Conservation (phyloP, 1,140 invertebrate genomes). For the Drosophila littoralis region DNA sequence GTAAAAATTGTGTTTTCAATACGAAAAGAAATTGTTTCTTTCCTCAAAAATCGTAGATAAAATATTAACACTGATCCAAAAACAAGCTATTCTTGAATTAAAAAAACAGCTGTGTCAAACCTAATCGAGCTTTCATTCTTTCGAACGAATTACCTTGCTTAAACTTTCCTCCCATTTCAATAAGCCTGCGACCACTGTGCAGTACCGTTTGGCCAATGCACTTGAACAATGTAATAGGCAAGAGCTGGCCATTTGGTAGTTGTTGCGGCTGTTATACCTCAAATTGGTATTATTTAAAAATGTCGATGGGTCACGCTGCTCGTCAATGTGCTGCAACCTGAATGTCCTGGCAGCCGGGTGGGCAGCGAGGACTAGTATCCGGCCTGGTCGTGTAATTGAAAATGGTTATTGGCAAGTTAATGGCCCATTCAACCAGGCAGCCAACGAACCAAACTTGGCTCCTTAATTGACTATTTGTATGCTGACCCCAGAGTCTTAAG, state of each 20-base stretch:
- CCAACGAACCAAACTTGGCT: conserved; percentile 33
- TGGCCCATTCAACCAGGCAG: conserved; percentile 48
- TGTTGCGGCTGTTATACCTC: conserved; percentile 48
- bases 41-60: too few relatives aligned
- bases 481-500: conserved; percentile 25
- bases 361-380: not conserved
- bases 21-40: too few relatives aligned
- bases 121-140: not conserved
- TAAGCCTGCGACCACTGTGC: conserved; percentile 8
- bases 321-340: conserved; percentile 38
- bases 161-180: not conserved
- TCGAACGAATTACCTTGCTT: not conserved
- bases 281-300: conserved; percentile 78
- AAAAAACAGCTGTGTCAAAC: too few relatives aligned
- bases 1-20: too few relatives aligned
- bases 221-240: conserved; percentile 34
- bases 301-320: conserved; percentile 78
- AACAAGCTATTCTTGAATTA: too few relatives aligned
- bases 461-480: conserved; percentile 79
- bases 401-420: conserved; percentile 82
- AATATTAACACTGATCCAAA: too few relatives aligned
- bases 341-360: not conserved
- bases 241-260: conserved; percentile 38
- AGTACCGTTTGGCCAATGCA: conserved; percentile 14
- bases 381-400: conserved; percentile 65